A percentile compares a stretch with the other conserved stretches of the same genome.
These are phyloP conservation scores for Epizoanthus fatuus DNA, from an alignment of 92 coral and sea anemone genomes.

Conservation along the genomic window DNA sequence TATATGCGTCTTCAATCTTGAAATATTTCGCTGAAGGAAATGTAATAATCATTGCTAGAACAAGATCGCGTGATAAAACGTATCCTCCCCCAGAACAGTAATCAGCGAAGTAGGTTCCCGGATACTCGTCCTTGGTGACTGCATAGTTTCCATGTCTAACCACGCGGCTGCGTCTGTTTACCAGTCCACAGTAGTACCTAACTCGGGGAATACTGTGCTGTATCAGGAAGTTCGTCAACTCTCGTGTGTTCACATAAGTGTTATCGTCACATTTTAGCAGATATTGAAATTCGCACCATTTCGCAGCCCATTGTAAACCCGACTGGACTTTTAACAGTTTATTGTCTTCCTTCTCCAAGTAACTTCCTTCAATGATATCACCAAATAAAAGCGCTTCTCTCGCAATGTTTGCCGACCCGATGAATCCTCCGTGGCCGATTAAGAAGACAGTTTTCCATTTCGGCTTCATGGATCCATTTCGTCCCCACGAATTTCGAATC, in stretches of 20 bases:
- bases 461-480: conserved; percentile 45
- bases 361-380: conserved; percentile 58
- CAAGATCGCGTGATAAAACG: conserved; percentile 57
- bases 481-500: conserved; percentile 59
- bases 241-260: conserved; percentile 52
- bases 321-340: conserved; percentile 55
- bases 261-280: conserved; percentile 33
- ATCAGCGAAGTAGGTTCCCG: conserved; percentile 18
- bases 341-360: conserved; percentile 38
- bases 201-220: conserved; percentile 17
- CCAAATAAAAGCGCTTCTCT: conserved; percentile 62
- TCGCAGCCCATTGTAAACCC: conserved; percentile 60
- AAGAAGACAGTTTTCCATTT: conserved; percentile 62
- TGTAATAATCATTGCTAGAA: conserved; percentile 27
- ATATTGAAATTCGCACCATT: conserved; percentile 44
- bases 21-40: conserved; percentile 48
- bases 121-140: conserved; percentile 52
- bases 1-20: conserved; percentile 59
- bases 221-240: conserved; percentile 46
- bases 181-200: conserved; percentile 40
- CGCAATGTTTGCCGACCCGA: conserved; percentile 26
- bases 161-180: conserved; percentile 51
- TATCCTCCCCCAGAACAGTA: conserved; percentile 63
- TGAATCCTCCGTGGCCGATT: conserved; percentile 28
- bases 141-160: conserved; percentile 38